phyloP scores from a whole-genome alignment of 53 echinoderm and acorn worm species.

The Temnopleurus reevesii region DNA sequence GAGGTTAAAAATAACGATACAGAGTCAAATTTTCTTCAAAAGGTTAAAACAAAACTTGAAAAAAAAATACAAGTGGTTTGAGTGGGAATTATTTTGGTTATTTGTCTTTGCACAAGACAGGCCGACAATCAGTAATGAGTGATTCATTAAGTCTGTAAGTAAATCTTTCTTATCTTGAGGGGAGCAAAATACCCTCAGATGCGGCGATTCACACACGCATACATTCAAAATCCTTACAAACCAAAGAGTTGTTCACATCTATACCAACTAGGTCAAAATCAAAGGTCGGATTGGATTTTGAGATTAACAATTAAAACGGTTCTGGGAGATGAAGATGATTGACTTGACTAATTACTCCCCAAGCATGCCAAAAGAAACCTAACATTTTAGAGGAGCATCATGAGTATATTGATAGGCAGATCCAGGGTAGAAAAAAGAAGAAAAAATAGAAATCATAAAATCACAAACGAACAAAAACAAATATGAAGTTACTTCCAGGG shows the following conservation, averaged over 20 bases:
- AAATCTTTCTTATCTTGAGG: conserved; percentile 37
- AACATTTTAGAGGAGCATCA: too few relatives aligned
- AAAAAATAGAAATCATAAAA: too few relatives aligned
- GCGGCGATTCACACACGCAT: conserved; percentile 13
- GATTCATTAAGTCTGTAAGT: conserved; percentile 44
- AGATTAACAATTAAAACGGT: too few relatives aligned
- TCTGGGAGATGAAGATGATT: too few relatives aligned
- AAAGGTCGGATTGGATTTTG: not conserved
- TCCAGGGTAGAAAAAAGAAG: too few relatives aligned
- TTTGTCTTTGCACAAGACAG: conserved; percentile 43
- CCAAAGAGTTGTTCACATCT: not conserved
- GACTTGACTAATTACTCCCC: too few relatives aligned
- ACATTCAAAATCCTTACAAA: conserved; percentile 9
- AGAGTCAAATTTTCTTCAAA: not conserved
- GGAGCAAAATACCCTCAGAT: conserved; percentile 33
- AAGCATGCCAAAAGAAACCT: too few relatives aligned
- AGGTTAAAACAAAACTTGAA: not conserved
- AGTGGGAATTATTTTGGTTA: conserved; percentile 44
- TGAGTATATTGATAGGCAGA: too few relatives aligned
- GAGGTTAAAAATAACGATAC: not conserved
- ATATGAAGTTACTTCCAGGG: too few relatives aligned
- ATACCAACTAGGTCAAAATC: not conserved
- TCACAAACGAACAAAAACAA: too few relatives aligned
- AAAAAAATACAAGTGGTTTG: conserved; percentile 16
- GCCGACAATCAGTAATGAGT: conserved; percentile 49